Conservation (phyloP, 2,113 vertebrate species). For the Sylvilagus bachmani region DNA sequence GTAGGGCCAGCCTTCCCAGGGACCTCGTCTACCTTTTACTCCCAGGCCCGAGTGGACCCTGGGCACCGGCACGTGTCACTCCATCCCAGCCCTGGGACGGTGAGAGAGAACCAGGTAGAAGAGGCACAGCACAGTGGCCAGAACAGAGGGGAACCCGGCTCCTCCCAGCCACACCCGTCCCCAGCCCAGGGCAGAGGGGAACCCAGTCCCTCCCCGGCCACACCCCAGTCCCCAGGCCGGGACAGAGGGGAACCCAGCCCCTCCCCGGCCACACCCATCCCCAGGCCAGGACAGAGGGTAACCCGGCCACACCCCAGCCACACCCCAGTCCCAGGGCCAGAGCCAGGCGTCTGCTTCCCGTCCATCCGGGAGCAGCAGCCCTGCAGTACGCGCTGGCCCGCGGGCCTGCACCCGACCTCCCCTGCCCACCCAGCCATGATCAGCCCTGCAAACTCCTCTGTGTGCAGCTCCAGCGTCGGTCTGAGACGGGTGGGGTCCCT, state of each 20-base stretch:
- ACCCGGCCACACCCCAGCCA: rapidly evolving
- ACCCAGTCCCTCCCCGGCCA: no score
- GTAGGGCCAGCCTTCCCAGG: no score
- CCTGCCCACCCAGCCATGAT: rapidly evolving
- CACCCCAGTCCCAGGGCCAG: rapidly evolving
- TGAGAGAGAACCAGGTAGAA: rapidly evolving
- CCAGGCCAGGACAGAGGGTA: no score
- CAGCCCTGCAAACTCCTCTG: background rate
- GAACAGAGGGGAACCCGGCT: no score
- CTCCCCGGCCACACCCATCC: background rate
- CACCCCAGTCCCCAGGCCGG: no score
- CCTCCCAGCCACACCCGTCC: background rate
- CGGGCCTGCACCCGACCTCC: rapidly evolving
- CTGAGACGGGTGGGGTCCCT: background rate
- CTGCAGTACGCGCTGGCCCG: rapidly evolving
- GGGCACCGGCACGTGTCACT: rapidly evolving
- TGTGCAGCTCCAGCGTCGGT: background rate
- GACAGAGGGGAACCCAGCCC: no score
- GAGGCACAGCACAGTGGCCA: no score
- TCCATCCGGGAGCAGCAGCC: rapidly evolving
- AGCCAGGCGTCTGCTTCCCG: background rate
- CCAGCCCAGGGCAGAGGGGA: no score
- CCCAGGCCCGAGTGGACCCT: background rate
- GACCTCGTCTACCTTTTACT: background rate
- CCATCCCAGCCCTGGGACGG: background rate